Percentiles rank a stretch among this genome's conserved stretches.
Evolutionary conservation across 64 coral and sea anemone species (phyloP).

Genomic region (Pocillopora damicornis): DNA sequence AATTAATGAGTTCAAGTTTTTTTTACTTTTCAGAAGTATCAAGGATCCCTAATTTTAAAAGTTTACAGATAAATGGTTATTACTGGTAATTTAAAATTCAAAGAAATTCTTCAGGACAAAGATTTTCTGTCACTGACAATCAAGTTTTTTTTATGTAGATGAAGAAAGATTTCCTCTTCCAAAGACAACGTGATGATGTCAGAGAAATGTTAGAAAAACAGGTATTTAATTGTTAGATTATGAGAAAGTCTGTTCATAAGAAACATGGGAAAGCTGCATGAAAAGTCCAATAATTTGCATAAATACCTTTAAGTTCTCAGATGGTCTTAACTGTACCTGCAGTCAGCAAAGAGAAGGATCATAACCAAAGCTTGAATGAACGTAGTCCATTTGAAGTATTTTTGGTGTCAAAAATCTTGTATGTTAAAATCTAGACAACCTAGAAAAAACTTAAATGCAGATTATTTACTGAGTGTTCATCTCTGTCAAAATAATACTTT

Average conservation of each 20-base stretch:
- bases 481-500: too few relatives aligned
- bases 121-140: not conserved
- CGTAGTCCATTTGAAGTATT: too few relatives aligned
- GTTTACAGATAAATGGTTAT: too few relatives aligned
- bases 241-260: not conserved
- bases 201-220: constrained; percentile 98
- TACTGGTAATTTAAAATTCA: too few relatives aligned
- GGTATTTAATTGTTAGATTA: constrained; percentile 34
- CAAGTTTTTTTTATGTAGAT: constrained; percentile 38
- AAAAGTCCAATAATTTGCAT: not conserved
- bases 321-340: not conserved
- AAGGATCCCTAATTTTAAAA: too few relatives aligned
- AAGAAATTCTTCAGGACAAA: not conserved
- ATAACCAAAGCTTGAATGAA: not conserved
- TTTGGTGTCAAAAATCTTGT: too few relatives aligned
- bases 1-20: too few relatives aligned
- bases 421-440: too few relatives aligned
- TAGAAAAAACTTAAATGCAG: too few relatives aligned
- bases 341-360: not conserved
- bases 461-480: too few relatives aligned
- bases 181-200: constrained; percentile 94
- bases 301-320: not conserved
- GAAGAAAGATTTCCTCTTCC: constrained; percentile 94
- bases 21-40: too few relatives aligned
- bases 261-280: not conserved